Base-by-base conservation (phyloP, 2,113 vertebrate species). In the Dromaius novaehollandiae region DNA sequence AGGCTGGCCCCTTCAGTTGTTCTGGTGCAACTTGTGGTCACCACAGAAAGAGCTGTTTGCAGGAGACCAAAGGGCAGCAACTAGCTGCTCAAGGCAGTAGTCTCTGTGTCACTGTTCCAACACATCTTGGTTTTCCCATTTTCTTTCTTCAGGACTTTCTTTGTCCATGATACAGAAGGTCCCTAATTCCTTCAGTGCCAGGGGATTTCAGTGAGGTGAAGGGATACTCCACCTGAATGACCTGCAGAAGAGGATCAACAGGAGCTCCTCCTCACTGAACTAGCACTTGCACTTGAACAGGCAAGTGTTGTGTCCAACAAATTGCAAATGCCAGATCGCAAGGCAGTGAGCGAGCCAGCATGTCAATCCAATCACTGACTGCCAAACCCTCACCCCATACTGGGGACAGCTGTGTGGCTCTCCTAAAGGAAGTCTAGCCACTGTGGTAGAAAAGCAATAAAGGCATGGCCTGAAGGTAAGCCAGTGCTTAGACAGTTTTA, bases 341-440 rank as follows among this genome's bases (percentile, higher is more conserved):
- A 14, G 69, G 80, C 76, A 42, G 34, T 2, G n/a, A 65, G 73
- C 26, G 64, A 93, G 20, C 44, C 36, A 32, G 32, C 0, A 0
- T 13, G 13, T 61, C 80, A 69, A 53, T 34, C 40, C 32, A 15
- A 53, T 44, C 75, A 48, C 25, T 46, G 82, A 50, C 30, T 74
- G 80, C 64, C 80, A 83, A 82, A 76, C 32, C 38, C 12, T 60
- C 11, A 26, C 82, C 71, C 46, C 2, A 0, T 19, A 50, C 53
- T 26, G 34, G 86, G 56, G 22, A 46, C 30, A 3, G 21, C 24
- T 28, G 15, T 2, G 3, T 1, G 0, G 24, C 48, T 53, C 19
- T 81, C 68, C 64, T 28, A n/a, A 75, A 83, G 60, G 48, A 70
- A 13, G 30, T 64, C 73, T 42, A 76, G n/a, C 51, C 7, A 15